phyloP scores from a whole-genome alignment of 2,113 vertebrate genomes.

The Phocoena phocoena region DNA sequence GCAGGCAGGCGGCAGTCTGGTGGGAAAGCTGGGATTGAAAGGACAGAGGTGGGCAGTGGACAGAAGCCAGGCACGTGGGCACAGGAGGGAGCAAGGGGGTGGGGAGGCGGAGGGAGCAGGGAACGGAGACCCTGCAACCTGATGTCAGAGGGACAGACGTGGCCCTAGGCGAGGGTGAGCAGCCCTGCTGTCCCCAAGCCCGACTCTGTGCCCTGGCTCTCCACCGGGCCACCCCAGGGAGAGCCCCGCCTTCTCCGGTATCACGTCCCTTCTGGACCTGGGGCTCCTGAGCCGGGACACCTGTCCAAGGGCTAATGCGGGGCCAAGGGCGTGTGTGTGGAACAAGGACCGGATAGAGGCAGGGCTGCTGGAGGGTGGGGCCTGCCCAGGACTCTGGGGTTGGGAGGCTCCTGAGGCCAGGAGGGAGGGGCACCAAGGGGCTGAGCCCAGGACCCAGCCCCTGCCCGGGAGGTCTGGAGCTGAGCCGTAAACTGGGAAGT shows the following conservation, averaged over 20 bases:
- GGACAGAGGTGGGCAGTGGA: neutral
- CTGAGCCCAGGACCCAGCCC: neutral
- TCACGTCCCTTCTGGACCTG: neutral
- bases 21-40: neutral
- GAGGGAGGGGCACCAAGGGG: neutral
- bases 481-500: neutral
- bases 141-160: accelerated
- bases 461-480: neutral
- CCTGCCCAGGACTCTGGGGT: neutral
- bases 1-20: neutral
- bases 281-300: neutral
- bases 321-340: too few relatives aligned
- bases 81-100: neutral
- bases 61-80: neutral
- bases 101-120: neutral
- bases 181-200: too few relatives aligned
- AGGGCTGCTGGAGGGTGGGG: neutral
- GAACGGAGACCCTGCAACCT: neutral
- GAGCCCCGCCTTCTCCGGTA: neutral
- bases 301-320: neutral
- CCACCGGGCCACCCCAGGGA: neutral
- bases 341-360: neutral
- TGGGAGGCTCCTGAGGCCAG: neutral
- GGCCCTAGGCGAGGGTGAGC: neutral
- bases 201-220: neutral